These are phyloP conservation scores for Trachurus trachurus DNA, from an alignment of 2,797 vertebrate species.

Conservation along the genomic window DNA sequence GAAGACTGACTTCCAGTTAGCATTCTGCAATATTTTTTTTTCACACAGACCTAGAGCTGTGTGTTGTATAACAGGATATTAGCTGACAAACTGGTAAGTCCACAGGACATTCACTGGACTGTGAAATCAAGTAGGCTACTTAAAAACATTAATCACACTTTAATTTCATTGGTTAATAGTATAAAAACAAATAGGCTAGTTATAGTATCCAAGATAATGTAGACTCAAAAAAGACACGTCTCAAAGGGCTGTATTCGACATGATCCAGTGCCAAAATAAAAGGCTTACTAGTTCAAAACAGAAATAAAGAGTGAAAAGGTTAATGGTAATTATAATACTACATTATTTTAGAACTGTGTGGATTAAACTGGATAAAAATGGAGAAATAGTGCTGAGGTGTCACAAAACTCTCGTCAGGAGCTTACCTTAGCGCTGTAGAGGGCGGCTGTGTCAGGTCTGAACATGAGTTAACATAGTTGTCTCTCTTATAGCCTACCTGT, in stretches of 20 bases:
- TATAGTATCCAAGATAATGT: not conserved
- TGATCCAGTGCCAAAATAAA: not conserved
- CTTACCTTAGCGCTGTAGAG: conserved; percentile 59
- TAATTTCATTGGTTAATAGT: not conserved
- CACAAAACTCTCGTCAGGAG: not conserved
- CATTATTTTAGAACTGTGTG: too few relatives aligned
- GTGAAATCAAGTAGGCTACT: too few relatives aligned
- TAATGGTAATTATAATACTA: not conserved
- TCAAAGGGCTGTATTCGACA: not conserved
- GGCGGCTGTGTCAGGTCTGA: conserved; percentile 66
- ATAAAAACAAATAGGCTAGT: not conserved
- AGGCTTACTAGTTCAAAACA: not conserved
- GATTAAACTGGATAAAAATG: not conserved
- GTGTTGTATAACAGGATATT: not conserved
- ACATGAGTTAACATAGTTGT: conserved; percentile 41
- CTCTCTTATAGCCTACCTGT: conserved; percentile 24
- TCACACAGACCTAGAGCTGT: not conserved
- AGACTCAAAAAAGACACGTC: not conserved
- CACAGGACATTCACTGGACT: not conserved
- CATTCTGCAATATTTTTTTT: conserved; percentile 8
- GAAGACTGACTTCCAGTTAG: not conserved
- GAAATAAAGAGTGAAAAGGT: not conserved
- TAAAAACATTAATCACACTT: too few relatives aligned
- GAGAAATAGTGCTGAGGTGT: not conserved
- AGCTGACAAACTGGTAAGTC: conserved; percentile 38